Conservation (phyloP, 2,888 invertebrate genomes). For the Acanthacorydalis orientalis region DNA sequence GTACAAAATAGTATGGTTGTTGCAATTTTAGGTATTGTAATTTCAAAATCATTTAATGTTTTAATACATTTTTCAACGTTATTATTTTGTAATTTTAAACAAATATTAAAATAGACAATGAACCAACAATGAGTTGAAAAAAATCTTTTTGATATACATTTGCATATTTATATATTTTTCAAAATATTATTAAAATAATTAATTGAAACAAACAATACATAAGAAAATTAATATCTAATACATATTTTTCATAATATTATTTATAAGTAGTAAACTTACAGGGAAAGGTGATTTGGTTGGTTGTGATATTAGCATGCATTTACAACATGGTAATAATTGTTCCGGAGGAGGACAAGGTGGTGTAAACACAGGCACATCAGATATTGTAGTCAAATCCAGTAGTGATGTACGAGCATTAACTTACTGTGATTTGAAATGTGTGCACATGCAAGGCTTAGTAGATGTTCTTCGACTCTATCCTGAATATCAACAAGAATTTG, state of each 20-base stretch:
- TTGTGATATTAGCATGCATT: conserved; percentile 72
- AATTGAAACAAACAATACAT: no score
- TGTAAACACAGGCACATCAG: conserved; percentile 29
- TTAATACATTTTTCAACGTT: conserved; percentile 5
- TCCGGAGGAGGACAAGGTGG: conserved; percentile 34
- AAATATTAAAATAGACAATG: not conserved
- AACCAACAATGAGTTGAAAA: no score
- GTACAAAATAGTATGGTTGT: conserved; percentile 94
- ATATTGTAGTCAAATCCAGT: conserved; percentile 80
- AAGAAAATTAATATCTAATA: no score
- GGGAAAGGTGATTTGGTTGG: conserved; percentile 94
- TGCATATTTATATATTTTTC: no score
- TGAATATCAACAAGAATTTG: conserved; percentile 88
- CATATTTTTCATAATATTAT: no score
- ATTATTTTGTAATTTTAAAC: no score
- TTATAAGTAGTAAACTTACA: conserved; percentile 20
- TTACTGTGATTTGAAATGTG: conserved; percentile 90
- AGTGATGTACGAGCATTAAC: conserved; percentile 89
- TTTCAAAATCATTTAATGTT: conserved; percentile 1
- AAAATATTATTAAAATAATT: no score
- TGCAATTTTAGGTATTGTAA: conserved; percentile 69
- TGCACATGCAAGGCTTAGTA: conserved; percentile 77
- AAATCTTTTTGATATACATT: no score
- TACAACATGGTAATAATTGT: conserved; percentile 43
- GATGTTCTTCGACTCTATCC: conserved; percentile 82